A percentile compares a stretch with the other conserved stretches of the same genome.
Conservation (phyloP, 2,113 vertebrate species). For the Mus spicilegus region DNA sequence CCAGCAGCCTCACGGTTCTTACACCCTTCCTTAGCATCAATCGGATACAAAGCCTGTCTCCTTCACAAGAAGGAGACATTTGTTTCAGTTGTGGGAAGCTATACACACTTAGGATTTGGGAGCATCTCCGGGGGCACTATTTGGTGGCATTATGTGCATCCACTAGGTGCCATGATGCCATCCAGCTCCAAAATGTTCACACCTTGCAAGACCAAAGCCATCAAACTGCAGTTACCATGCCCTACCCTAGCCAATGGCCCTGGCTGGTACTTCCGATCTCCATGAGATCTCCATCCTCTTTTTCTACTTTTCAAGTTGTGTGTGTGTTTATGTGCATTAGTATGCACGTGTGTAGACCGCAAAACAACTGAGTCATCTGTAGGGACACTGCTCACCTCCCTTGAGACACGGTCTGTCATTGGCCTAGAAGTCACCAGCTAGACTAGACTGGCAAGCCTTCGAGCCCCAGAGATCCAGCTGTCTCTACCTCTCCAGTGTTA, state of each 20-base stretch:
- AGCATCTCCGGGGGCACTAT: background rate
- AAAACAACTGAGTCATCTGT: background rate
- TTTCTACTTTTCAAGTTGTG: background rate
- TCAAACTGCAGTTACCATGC: background rate
- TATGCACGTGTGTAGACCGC: background rate
- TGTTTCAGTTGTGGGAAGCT: background rate
- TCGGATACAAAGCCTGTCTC: background rate
- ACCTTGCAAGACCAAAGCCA: background rate
- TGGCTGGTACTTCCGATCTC: background rate
- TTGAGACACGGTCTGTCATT: background rate
- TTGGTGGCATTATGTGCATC: background rate
- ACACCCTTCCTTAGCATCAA: background rate
- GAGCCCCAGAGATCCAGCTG: background rate
- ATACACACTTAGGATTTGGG: background rate
- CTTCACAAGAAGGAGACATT: background rate
- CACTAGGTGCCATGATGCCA: background rate
- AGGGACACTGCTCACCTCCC: background rate
- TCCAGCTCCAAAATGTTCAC: background rate
- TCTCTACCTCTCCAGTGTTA: background rate
- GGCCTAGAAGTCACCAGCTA: background rate
- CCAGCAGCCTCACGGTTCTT: background rate
- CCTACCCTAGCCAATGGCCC: background rate
- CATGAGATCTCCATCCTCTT: background rate
- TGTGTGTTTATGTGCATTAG: background rate
- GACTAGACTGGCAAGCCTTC: background rate